Evolutionary conservation across 2,113 vertebrate genomes (phyloP).

Genomic region (Heterochromis multidens): DNA sequence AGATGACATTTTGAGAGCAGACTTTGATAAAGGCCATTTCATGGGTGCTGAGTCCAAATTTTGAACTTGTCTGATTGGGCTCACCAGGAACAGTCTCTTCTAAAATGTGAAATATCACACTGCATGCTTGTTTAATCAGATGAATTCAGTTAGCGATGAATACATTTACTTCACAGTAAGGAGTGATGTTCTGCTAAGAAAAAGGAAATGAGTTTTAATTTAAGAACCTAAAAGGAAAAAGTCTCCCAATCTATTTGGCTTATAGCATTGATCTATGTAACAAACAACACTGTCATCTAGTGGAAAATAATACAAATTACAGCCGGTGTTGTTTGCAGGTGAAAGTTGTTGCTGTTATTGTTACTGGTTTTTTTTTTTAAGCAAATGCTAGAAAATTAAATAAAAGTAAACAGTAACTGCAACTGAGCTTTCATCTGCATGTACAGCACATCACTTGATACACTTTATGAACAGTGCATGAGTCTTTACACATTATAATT

Average conservation of each 20-base stretch:
- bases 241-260: neutral
- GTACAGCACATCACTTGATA: neutral
- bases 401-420: neutral
- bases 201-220: neutral
- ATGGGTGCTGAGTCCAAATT: neutral
- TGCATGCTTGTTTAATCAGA: neutral
- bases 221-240: neutral
- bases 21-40: neutral
- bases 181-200: neutral
- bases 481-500: neutral
- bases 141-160: neutral
- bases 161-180: neutral
- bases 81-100: neutral
- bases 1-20: conserved; percentile 3
- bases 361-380: no score
- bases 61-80: neutral
- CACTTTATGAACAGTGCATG: neutral
- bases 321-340: neutral
- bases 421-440: neutral
- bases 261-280: neutral
- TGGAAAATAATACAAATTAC: neutral
- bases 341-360: no score
- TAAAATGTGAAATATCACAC: neutral
- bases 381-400: no score
- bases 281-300: conserved; percentile 39